Base-by-base conservation (phyloP, 2,888 invertebrate genomes). In the Amphimallon solstitiale region DNA sequence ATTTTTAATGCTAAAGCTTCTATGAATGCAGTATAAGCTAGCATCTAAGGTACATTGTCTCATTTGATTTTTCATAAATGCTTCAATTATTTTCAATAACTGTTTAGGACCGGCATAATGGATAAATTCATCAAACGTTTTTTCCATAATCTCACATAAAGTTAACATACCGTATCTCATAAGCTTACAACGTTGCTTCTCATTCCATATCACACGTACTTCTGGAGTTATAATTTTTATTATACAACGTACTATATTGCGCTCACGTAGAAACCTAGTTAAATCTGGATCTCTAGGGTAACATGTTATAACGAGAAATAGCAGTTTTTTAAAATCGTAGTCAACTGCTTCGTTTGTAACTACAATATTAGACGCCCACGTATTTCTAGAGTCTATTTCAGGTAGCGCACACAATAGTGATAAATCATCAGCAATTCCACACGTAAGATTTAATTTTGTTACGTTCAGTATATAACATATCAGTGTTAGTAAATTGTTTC, bases 281-380 rank as follows among this genome's bases (percentile, higher is more conserved):
- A 49, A 14, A 34, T 61, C 34, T 2, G 48, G 37, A 38, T 49
- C 37, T 19, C 23, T 21, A 12, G 48, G 48, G 10, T 78, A 68
- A 52, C 74, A 72, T 9, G 71, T 76, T 1, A 80, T 38, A 54
- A 74, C 76, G 7, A 79, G 56, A 2, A 82, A 66, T 5, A 82
- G 56, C 19, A 73, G 75, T 66, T 79, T 80, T 65, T 78, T 79
- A 46, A 83, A 82, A n/a, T 71, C 65, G 12, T 80, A 68, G 66
- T 81, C 78, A 10, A 75, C 71, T 9, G 71, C 72, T 4, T 67
- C 75, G 1, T 71, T 54, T 4, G 71, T 71, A 54, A 80, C 75
- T 17, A 59, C 65, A 1, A 77, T 66, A 10, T 63, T 19, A 14
- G 76, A 66, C 1, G 77, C 71, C 78, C 81, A 81, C 2, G 78